These are phyloP conservation scores for Sinodicranocentrus sp. DNA, from an alignment of 2,888 invertebrate species.

Conservation along the genomic window DNA sequence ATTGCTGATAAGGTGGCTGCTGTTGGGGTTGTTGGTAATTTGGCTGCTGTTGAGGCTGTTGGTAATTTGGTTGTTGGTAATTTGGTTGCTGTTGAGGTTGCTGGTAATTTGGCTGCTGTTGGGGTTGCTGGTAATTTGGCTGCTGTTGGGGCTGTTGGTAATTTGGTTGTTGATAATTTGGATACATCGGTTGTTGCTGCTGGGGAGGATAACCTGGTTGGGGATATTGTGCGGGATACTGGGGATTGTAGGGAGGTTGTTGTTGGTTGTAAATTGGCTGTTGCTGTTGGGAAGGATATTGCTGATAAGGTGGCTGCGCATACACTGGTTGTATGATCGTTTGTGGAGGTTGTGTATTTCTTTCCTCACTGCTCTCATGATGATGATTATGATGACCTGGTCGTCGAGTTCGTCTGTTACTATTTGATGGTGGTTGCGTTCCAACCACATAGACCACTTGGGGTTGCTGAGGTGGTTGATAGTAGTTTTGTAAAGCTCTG, in stretches of 20 bases:
- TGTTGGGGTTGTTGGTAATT: constrained; percentile 2
- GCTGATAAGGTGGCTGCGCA: constrained; percentile 24
- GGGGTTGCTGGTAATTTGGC: background rate
- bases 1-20: background rate
- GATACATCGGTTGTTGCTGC: background rate
- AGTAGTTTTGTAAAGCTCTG: constrained; percentile 25
- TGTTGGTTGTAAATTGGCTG: constrained; percentile 16
- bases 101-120: constrained; percentile 10
- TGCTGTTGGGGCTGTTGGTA: constrained; percentile 5
- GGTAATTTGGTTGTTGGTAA: background rate
- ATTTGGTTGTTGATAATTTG: background rate
- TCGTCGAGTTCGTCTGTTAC: constrained; percentile 16
- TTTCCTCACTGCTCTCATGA: constrained; percentile 54
- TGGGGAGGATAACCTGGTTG: constrained; percentile 9
- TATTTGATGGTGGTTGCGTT: constrained; percentile 49
- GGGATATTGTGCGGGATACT: constrained; percentile 21
- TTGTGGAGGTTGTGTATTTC: constrained; percentile 8
- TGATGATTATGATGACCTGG: constrained; percentile 38
- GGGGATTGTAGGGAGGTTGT: constrained; percentile 31
- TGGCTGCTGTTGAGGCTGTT: constrained; percentile 21
- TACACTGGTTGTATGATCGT: constrained; percentile 26
- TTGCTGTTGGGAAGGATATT: constrained; percentile 23
- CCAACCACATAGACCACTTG: constrained; percentile 64
- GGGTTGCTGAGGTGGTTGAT: constrained; percentile 45
- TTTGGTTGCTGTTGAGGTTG: constrained; percentile 28